These are phyloP conservation scores for Steatocranus sp. DNA, from an alignment of 2,797 vertebrate species.

Conservation along the genomic window DNA sequence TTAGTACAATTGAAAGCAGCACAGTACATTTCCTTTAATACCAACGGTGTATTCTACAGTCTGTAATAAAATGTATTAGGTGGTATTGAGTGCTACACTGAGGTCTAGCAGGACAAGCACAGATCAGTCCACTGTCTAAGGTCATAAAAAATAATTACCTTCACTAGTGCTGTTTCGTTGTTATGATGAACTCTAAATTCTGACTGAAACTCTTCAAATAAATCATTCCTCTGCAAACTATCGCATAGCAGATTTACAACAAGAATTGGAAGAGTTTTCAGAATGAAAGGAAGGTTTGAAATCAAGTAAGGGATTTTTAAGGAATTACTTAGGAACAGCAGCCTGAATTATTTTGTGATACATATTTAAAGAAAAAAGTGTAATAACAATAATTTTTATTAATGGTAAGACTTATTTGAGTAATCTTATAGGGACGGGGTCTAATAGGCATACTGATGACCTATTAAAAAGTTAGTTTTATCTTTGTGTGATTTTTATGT, in stretches of 20 bases:
- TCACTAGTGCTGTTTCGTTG: background rate
- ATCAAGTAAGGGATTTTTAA: background rate
- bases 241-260: accelerated
- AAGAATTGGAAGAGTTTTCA: background rate
- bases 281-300: background rate
- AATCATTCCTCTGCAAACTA: accelerated
- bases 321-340: background rate
- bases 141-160: background rate
- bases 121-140: background rate
- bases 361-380: background rate
- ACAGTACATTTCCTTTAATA: background rate
- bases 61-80: background rate
- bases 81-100: background rate
- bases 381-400: background rate
- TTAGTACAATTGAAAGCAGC: background rate
- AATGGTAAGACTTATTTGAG: background rate
- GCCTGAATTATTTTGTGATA: background rate
- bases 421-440: background rate
- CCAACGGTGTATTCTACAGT: background rate
- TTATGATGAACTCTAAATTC: background rate
- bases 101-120: background rate
- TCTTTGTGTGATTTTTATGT: background rate
- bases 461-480: background rate
- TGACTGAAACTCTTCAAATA: background rate
- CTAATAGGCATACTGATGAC: background rate